Percentiles rank a stretch among this genome's conserved stretches.
These are phyloP conservation scores for Lepidiolamprologus cunningtoni DNA, from an alignment of 2,113 vertebrate species.

Conservation along the genomic window DNA sequence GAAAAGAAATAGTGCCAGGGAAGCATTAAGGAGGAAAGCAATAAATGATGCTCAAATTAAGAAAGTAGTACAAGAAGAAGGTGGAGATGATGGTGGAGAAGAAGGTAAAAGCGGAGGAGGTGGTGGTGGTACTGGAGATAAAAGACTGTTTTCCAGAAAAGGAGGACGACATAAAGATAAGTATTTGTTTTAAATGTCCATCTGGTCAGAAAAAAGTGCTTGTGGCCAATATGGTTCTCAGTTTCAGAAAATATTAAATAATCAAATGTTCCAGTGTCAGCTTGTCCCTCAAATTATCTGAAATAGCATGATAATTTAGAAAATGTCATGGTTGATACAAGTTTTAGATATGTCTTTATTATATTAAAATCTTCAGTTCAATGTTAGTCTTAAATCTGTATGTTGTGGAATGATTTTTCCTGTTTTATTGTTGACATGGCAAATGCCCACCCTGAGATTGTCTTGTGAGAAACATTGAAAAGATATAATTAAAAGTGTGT, in stretches of 20 bases:
- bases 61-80: neutral
- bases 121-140: neutral
- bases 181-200: neutral
- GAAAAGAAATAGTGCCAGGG: neutral
- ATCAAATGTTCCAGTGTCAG: neutral
- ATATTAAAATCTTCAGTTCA: neutral
- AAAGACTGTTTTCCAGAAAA: neutral
- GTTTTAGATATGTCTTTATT: neutral
- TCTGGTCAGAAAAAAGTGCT: neutral
- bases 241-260: neutral
- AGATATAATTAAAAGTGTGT: neutral
- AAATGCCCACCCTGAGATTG: neutral
- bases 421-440: neutral
- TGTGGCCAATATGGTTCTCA: neutral
- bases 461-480: neutral
- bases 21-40: neutral
- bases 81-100: neutral
- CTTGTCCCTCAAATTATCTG: neutral
- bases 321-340: neutral
- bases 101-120: neutral
- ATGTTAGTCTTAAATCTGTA: rapidly evolving
- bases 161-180: neutral
- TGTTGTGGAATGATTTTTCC: neutral
- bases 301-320: neutral
- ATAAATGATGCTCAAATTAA: constrained; percentile 56